Percentiles rank a stretch among this genome's conserved stretches.
phyloP scores from a whole-genome alignment of 1,140 invertebrate species.

The Penaeus vannamei region DNA sequence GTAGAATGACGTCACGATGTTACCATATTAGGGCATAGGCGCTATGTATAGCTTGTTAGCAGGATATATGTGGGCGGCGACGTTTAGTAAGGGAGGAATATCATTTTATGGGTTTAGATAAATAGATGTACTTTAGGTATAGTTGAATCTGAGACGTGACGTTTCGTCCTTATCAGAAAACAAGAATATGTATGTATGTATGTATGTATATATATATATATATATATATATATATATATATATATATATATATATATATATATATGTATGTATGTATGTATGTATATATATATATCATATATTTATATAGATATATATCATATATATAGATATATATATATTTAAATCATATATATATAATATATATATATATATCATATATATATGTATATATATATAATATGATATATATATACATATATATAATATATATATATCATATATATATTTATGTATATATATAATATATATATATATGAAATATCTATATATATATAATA shows the following conservation, averaged over 20 bases:
- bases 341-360: background rate
- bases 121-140: background rate
- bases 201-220: too few relatives aligned
- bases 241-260: too few relatives aligned
- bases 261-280: too few relatives aligned
- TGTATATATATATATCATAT: too few relatives aligned
- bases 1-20: too few relatives aligned
- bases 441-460: conserved; percentile 3
- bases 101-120: background rate
- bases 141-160: too few relatives aligned
- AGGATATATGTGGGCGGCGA: too few relatives aligned
- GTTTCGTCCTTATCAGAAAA: too few relatives aligned
- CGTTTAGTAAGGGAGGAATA: background rate
- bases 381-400: background rate
- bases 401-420: background rate
- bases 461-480: conserved; percentile 16
- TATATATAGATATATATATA: background rate
- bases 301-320: too few relatives aligned
- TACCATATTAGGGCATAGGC: too few relatives aligned
- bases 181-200: background rate
- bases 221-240: too few relatives aligned
- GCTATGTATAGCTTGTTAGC: too few relatives aligned
- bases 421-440: conserved; percentile 8
- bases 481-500: conserved; percentile 17
- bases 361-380: background rate